Evolutionary conservation across 2,888 invertebrate genomes (phyloP).

Genomic region (Lasius platythorax): DNA sequence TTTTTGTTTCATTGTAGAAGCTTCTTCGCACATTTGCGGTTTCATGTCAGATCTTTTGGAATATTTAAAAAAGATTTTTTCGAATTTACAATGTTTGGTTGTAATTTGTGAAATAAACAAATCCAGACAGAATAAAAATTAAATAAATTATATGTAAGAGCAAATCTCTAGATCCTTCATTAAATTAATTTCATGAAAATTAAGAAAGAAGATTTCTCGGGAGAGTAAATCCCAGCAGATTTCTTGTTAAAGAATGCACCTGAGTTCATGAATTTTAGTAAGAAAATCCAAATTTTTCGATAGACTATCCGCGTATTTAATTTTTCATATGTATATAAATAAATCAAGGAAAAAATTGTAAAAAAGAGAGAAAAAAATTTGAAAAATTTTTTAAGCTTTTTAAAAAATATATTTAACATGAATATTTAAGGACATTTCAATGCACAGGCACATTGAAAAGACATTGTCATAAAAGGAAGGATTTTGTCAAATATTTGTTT

Average conservation of each 20-base stretch:
- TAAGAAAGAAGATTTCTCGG: background rate
- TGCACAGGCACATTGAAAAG: background rate
- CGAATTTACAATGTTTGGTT: background rate
- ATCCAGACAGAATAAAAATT: background rate
- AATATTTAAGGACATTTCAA: background rate
- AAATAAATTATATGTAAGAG: background rate
- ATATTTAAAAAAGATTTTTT: conserved; percentile 10
- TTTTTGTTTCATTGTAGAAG: conserved; percentile 21
- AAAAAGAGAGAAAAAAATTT: background rate
- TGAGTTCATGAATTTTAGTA: background rate
- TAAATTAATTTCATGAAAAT: conserved; percentile 8
- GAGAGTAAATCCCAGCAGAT: background rate
- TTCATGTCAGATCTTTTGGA: background rate
- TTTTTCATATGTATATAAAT: background rate
- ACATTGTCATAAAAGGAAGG: background rate
- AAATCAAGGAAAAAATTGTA: background rate
- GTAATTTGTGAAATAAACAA: conserved; percentile 1
- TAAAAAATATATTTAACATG: background rate
- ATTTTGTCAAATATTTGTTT: conserved; percentile 28
- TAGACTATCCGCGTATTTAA: background rate
- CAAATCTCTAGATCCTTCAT: background rate
- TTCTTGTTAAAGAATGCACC: conserved; percentile 18
- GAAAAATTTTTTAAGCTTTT: background rate
- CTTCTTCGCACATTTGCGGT: conserved; percentile 6
- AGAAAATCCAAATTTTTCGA: background rate